Evolutionary conservation across 2,888 invertebrate genomes (phyloP), one percentile per base, ranked within the genome.

Genomic region (Nesidiocoris tenuis): DNA sequence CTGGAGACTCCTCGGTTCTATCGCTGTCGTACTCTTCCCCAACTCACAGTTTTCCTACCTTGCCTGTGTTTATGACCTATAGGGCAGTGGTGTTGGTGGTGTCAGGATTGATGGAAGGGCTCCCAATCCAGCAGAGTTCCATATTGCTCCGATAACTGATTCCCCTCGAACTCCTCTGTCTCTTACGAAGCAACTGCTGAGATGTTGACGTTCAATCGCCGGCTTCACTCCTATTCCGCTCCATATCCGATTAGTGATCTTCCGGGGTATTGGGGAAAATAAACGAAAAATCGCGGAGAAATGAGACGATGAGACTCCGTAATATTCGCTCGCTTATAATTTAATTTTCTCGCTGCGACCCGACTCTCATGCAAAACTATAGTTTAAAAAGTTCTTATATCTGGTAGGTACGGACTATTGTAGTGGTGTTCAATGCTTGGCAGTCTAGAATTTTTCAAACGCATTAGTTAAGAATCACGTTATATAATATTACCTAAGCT

Each of bases 111-210:
- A 39, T 3, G 12, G 39, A 39, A 39, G 39, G 39, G 39, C 12
- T 12, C 39, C 39, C 3, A 12, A 7, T 39, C 5, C 39, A 39
- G 39, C 39, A 17, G n/a, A 25, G 57, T 56, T 66, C 74, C 65
- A 74, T 74, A 74, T 74, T 74, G 74, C 74, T 74, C 59, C 65
- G 74, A 74, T 74, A 74, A 74, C 74, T 65, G 74, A 74, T 74
- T 64, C 74, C 22, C 63, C 16, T 25, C n/a, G 18, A 63, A 17
- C 72, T 65, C 56, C 21, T 56, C 12, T 21, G 21, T 18, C 65
- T 25, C 55, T 22, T 23, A 21, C 54, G 74, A 7, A 39, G 12
- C 39, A 39, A 39, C 3, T 39, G 39, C 39, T 39, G 39, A 39
- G 39, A 12, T 7, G 39, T 39, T 12, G 3, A 12, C 65, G 56